A percentile compares a stretch with the other conserved stretches of the same genome.
phyloP scores from a whole-genome alignment of 2,888 invertebrate species.

The Conus canariensis region DNA sequence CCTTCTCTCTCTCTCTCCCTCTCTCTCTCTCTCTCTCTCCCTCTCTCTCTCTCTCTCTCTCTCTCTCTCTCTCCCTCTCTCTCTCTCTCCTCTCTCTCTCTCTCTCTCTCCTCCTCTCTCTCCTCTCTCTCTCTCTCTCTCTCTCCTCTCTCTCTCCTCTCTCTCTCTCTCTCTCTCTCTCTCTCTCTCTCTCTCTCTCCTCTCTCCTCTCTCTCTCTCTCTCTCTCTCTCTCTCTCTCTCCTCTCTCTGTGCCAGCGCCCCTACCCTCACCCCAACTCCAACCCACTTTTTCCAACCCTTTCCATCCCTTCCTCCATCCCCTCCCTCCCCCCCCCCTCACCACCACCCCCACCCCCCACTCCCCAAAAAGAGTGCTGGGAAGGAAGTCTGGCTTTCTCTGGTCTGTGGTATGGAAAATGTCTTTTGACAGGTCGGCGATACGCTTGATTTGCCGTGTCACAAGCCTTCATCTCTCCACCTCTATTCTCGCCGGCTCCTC shows the following conservation, averaged over 20 bases:
- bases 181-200: background rate
- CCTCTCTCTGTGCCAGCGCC: background rate
- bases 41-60: background rate
- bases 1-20: no score
- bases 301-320: no score
- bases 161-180: background rate
- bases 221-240: background rate
- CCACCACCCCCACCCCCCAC: background rate
- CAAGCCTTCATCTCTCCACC: constrained; percentile 16
- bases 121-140: no score
- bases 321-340: no score
- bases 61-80: no score
- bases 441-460: constrained; percentile 30
- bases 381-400: constrained; percentile 22
- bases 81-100: background rate
- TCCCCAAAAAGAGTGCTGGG: background rate
- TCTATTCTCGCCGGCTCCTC: no score
- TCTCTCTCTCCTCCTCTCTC: no score
- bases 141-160: background rate
- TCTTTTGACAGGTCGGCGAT: constrained; percentile 38
- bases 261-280: background rate
- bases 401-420: constrained; percentile 26
- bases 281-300: background rate
- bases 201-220: no score
- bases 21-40: background rate